A percentile compares a stretch with the other conserved stretches of the same genome.
These are phyloP conservation scores for Glaucidium brasilianum DNA, from an alignment of 2,113 vertebrate species.

Conservation along the genomic window DNA sequence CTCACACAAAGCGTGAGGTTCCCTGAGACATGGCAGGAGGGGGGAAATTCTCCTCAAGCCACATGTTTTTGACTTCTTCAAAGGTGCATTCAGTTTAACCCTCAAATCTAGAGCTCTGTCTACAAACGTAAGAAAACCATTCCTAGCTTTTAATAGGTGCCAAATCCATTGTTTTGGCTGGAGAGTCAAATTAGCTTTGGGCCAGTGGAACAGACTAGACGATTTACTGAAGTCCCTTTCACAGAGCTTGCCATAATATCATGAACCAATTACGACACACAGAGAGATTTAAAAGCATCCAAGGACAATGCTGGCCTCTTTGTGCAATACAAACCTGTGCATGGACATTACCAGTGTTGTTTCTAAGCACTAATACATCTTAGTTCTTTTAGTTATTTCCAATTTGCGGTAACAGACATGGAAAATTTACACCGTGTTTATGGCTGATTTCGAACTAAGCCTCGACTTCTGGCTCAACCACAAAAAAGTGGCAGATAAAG, in stretches of 20 bases:
- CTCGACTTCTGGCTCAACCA: neutral
- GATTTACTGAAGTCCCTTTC: neutral
- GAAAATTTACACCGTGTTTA: neutral
- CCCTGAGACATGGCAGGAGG: neutral
- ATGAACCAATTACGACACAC: neutral
- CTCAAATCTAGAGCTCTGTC: neutral
- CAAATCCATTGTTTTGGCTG: neutral
- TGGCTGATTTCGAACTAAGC: neutral
- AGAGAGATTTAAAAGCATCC: neutral
- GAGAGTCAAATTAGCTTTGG: neutral
- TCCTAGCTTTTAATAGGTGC: neutral
- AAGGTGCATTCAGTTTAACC: neutral
- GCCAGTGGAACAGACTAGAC: neutral
- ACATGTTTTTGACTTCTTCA: neutral
- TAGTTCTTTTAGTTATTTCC: neutral
- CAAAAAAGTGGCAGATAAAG: neutral
- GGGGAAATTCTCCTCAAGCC: neutral
- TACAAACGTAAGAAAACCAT: neutral
- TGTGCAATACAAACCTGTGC: accelerated
- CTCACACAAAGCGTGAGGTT: neutral
- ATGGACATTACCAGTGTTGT: neutral
- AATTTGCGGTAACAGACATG: neutral
- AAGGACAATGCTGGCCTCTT: neutral
- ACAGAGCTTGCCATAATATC: neutral
- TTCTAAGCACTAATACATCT: neutral